Evolutionary conservation across 2,888 invertebrate genomes (phyloP).

Genomic region (Monochamus alternatus): DNA sequence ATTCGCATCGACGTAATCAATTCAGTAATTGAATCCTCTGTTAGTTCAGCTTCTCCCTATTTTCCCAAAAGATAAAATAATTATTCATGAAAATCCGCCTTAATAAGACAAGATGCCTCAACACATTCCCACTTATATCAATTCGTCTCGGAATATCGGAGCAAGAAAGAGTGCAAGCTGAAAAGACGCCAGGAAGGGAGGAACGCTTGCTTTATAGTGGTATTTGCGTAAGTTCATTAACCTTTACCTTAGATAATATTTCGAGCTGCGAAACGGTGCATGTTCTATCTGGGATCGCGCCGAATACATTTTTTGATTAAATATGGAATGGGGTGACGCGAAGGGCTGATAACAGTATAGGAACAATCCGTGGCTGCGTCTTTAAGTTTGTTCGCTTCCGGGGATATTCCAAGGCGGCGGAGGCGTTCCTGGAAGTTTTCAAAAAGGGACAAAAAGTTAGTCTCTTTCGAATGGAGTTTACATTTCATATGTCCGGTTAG

Average conservation of each 20-base stretch:
- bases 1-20: background rate
- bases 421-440: conserved; percentile 14
- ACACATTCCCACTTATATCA: conserved; percentile 26
- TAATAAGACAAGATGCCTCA: conserved; percentile 26
- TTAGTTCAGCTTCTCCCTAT: background rate
- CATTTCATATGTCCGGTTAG: background rate
- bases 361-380: conserved; percentile 48
- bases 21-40: background rate
- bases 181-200: conserved; percentile 2
- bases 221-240: conserved; percentile 33
- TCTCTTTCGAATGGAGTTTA: conserved; percentile 32
- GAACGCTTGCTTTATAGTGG: conserved; percentile 8
- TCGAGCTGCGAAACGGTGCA: conserved; percentile 34
- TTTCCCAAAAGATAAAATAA: conserved; percentile 5
- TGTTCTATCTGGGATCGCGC: conserved; percentile 47
- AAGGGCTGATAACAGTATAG: conserved; percentile 48
- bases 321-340: conserved; percentile 44
- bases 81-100: conserved; percentile 8
- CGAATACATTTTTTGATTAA: conserved; percentile 54
- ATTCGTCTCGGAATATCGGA: conserved; percentile 24
- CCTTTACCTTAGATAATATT: conserved; percentile 24
- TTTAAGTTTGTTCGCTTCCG: conserved; percentile 33
- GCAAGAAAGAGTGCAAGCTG: background rate
- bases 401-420: conserved; percentile 40
- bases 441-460: background rate